These are phyloP conservation scores for Uloborus diversus DNA, from an alignment of 1,140 invertebrate genomes.

Conservation along the genomic window DNA sequence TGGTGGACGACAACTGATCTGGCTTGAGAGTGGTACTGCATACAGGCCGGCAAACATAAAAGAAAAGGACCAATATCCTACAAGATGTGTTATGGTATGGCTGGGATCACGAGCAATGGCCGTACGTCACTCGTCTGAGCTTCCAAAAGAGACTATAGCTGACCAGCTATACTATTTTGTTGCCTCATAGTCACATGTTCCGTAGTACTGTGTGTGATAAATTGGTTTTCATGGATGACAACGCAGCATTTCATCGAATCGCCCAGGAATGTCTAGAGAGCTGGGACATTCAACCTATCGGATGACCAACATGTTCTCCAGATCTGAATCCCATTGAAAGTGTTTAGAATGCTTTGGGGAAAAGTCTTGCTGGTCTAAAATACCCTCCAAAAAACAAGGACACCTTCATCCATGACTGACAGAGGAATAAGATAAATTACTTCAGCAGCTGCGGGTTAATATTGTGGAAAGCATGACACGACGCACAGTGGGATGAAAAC, in stretches of 20 bases:
- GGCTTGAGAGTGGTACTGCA: not conserved
- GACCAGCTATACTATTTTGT: not conserved
- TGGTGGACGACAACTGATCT: not conserved
- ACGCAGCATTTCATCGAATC: not conserved
- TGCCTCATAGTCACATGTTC: not conserved
- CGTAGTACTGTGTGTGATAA: not conserved
- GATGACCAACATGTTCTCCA: not conserved
- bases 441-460: too few species aligned
- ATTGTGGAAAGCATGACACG: too few species aligned
- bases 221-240: not conserved
- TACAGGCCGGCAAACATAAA: not conserved
- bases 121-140: not conserved
- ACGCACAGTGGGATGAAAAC: too few species aligned
- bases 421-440: too few species aligned
- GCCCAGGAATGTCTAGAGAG: not conserved
- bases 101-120: not conserved
- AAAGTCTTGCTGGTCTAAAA: not conserved
- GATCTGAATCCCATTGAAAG: not conserved
- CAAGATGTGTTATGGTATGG: not conserved
- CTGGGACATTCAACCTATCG: not conserved
- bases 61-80: not conserved
- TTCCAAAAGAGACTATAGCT: not conserved
- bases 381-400: too few species aligned
- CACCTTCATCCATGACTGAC: too few species aligned
- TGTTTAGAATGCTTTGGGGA: not conserved